Base-by-base conservation (phyloP, 1,140 invertebrate genomes). In the Chlorops oryzae region DNA sequence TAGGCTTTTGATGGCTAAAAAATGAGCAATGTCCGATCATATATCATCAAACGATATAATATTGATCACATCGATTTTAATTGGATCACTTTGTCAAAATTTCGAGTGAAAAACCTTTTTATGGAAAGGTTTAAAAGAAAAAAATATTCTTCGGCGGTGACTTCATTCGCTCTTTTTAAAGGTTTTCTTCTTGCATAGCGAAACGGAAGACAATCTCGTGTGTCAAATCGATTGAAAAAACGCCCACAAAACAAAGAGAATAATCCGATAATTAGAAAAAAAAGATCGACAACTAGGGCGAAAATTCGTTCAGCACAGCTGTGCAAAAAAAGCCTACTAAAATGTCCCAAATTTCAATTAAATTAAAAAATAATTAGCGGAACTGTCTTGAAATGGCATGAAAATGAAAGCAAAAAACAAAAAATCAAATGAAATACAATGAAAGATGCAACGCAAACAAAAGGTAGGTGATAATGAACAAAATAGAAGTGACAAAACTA, bases 281-380 rank as follows among this genome's bases (percentile, higher is more conserved):
- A 43, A 25, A 18, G 5, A 43, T n/a, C 34, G 10, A n/a, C 10
- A 35, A 35, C 17, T 5, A 38, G 6, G 2, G 35, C 17, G n/a
- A 28, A 17, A 18, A 28, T 44, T 44, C 34, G 34, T 44, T 44
- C 42, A n/a, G n/a, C n/a, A n/a, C n/a, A n/a, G n/a, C n/a, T n/a
- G n/a, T n/a, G n/a, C n/a, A n/a, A n/a, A n/a, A n/a, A n/a, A n/a
- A n/a, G n/a, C n/a, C n/a, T n/a, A n/a, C n/a, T n/a, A n/a, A n/a
- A n/a, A n/a, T n/a, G n/a, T n/a, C n/a, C n/a, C n/a, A n/a, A n/a
- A n/a, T n/a, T n/a, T n/a, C n/a, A 18, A 17, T 7, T 5, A 28
- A 44, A 44, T 44, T 44, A 28, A 44, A 44, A 44, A 44, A 44
- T 28, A 44, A 44, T 44, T 44, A 44, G 42, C 42, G 42, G 42